Conservation (phyloP, 2,888 invertebrate genomes). For the Conops quadrifasciatus region DNA sequence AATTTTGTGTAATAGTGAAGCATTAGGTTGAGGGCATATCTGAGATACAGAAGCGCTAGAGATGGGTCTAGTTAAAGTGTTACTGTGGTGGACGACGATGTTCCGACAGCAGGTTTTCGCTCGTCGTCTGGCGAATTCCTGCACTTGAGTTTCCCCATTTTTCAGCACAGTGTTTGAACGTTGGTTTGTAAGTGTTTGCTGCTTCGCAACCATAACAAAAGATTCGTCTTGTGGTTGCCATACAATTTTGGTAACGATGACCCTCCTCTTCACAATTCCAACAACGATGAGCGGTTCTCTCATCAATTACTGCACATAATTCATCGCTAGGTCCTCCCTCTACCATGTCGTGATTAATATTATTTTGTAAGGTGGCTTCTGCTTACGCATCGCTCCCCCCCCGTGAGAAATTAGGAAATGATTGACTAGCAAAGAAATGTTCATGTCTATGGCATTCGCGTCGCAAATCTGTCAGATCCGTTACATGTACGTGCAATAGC, state of each 20-base stretch:
- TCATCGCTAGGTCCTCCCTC: background rate
- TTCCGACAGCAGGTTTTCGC: background rate
- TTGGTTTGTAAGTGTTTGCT: background rate
- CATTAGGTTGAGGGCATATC: background rate
- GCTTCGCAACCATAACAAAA: constrained; percentile 25
- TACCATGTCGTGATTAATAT: background rate
- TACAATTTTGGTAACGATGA: constrained; percentile 15
- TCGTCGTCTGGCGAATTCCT: constrained; percentile 21
- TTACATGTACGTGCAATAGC: background rate
- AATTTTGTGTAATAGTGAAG: background rate
- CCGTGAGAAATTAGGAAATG: background rate
- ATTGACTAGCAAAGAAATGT: background rate
- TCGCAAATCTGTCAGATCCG: background rate
- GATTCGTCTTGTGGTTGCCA: background rate
- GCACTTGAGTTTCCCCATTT: background rate
- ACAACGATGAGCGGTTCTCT: background rate
- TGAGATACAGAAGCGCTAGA: background rate
- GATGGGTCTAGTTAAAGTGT: background rate
- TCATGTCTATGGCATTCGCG: constrained; percentile 4
- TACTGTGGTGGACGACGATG: background rate
- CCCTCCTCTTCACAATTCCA: constrained; percentile 17
- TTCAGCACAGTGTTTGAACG: background rate
- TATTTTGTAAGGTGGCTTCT: background rate
- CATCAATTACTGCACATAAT: background rate
- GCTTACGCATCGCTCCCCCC: background rate